These are phyloP conservation scores for Abramis brama DNA, from an alignment of 2,113 vertebrate genomes.

Conservation along the genomic window DNA sequence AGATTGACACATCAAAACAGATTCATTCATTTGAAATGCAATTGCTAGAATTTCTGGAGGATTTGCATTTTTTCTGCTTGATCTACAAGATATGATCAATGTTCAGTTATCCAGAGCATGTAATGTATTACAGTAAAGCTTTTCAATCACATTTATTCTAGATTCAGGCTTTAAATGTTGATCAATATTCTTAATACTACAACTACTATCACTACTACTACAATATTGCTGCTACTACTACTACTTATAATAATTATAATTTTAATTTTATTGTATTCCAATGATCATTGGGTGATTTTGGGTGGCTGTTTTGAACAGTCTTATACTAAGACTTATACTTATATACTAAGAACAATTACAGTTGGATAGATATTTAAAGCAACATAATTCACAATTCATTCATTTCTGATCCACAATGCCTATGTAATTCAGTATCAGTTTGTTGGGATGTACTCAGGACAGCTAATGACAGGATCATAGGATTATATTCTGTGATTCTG, in stretches of 20 bases:
- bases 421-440: slow-evolving; percentile 44
- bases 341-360: not conserved
- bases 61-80: slow-evolving; percentile 42
- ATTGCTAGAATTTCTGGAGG: slow-evolving; percentile 51
- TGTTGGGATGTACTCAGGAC: slow-evolving; percentile 60
- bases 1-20: slow-evolving; percentile 49
- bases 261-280: not conserved
- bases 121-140: not conserved
- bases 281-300: no score
- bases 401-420: slow-evolving; percentile 25
- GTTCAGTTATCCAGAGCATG: not conserved
- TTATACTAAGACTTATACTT: no score
- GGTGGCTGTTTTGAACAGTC: no score
- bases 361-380: not conserved
- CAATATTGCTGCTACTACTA: not conserved
- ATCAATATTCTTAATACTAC: not conserved
- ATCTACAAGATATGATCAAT: slow-evolving; percentile 46
- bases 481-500: slow-evolving; percentile 73
- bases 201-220: not conserved
- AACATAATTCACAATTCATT: not conserved
- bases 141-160: not conserved
- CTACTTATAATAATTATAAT: not conserved
- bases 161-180: not conserved
- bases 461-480: slow-evolving; percentile 73
- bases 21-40: slow-evolving; percentile 57